These are phyloP conservation scores for Diplodus sargus DNA, from an alignment of 2,797 vertebrate genomes.

Conservation along the genomic window DNA sequence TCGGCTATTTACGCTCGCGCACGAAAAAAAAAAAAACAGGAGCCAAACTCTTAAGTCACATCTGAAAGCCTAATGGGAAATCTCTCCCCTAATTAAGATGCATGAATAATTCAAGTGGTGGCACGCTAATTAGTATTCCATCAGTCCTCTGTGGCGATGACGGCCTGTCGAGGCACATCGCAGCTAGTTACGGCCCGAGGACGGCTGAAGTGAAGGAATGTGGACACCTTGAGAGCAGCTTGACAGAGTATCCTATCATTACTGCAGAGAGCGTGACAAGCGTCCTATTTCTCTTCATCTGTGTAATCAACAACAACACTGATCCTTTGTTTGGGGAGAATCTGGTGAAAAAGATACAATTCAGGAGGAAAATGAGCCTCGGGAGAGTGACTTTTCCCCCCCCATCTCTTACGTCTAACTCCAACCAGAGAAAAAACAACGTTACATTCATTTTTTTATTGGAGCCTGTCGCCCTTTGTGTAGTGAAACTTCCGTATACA, in stretches of 20 bases:
- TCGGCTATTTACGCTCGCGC: conserved; percentile 26
- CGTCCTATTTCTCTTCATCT: conserved; percentile 57
- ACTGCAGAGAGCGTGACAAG: conserved; percentile 65
- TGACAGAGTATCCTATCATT: conserved; percentile 73
- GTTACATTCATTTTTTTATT: conserved; percentile 43
- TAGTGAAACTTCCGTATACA: conserved; percentile 40
- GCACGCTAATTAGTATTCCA: conserved; percentile 84
- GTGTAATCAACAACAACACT: conserved; percentile 65
- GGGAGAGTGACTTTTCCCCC: conserved; percentile 1
- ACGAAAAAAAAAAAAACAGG: conserved; percentile 61
- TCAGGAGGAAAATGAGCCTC: conserved; percentile 45
- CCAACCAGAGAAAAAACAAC: conserved; percentile 27
- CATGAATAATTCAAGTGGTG: conserved; percentile 87
- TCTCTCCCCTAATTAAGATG: conserved; percentile 85
- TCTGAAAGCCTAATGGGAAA: conserved; percentile 82
- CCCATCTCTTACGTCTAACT: not conserved
- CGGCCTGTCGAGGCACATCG: conserved; percentile 72
- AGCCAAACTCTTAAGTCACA: conserved; percentile 75
- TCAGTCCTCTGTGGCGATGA: conserved; percentile 78
- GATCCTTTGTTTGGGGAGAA: conserved; percentile 50
- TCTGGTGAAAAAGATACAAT: conserved; percentile 58
- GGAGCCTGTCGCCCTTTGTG: conserved; percentile 50
- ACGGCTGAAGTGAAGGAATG: conserved; percentile 63
- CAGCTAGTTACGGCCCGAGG: conserved; percentile 54
- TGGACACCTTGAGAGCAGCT: conserved; percentile 67